Conservation (phyloP, 2,797 vertebrate species). For the Gymnothorax reevesii region DNA sequence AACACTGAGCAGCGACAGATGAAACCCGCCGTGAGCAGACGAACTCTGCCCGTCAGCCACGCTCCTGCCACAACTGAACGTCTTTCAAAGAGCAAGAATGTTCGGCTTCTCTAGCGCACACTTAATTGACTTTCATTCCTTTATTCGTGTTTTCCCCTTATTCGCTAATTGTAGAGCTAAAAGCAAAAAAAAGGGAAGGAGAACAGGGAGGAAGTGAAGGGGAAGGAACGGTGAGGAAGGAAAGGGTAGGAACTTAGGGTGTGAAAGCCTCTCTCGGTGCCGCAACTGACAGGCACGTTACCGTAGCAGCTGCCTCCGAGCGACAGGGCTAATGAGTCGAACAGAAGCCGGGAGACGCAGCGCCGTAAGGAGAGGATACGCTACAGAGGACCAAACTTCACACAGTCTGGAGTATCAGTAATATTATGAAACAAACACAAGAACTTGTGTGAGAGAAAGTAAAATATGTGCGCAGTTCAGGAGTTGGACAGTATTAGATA, state of each 20-base stretch:
- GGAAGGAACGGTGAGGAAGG: too few relatives aligned
- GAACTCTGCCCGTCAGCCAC: too few relatives aligned
- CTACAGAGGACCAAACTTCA: too few relatives aligned
- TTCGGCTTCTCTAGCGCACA: too few relatives aligned
- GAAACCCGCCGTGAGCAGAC: too few relatives aligned
- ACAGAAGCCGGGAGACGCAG: not conserved
- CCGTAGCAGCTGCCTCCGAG: not conserved
- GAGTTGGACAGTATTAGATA: not conserved
- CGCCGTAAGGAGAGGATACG: not conserved
- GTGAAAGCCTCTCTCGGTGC: not conserved
- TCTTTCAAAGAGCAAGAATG: too few relatives aligned
- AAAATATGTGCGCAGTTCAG: not conserved
- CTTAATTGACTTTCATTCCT: too few relatives aligned
- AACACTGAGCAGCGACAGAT: too few relatives aligned
- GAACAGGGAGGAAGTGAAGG: not conserved
- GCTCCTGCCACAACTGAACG: too few relatives aligned
- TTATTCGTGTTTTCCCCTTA: too few relatives aligned
- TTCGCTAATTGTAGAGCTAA: too few relatives aligned
- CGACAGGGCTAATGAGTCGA: not conserved
- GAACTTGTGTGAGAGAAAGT: not conserved
- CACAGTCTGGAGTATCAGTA: not conserved
- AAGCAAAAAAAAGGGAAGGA: not conserved
- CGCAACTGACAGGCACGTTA: not conserved
- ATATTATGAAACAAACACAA: not conserved
- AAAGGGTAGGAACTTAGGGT: not conserved